Base-by-base conservation (phyloP, 2,888 invertebrate species). In the Abscondita cerata region DNA sequence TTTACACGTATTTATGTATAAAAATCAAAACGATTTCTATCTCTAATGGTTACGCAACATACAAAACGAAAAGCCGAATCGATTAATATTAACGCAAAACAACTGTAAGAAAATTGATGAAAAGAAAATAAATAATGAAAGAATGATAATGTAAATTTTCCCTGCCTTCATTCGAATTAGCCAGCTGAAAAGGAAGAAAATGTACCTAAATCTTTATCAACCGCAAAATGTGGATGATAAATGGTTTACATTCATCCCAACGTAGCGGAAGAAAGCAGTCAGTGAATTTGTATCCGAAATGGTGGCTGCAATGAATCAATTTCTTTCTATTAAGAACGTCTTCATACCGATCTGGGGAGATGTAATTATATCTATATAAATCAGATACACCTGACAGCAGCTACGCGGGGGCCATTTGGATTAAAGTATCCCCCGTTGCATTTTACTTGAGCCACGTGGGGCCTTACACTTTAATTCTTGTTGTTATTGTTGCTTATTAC, bases 161-260 rank as follows among this genome's bases (percentile, higher is more conserved):
- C 75, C 76, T 62, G 74, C 72, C 58, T 62, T 64, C 68, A 68
- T 72, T 70, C 72, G 73, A 76, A 76, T 77, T 76, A 77, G 73
- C 74, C 67, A 70, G 71, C 70, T 75, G 74, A 75, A 77, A 74
- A 73, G 75, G 75, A 67, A 77, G 75, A 76, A 78, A 78, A 76
- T 70, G 75, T 72, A 76, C 75, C 74, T 78, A 78, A 80, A 80
- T 79, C 79, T 80, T 80, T 80, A 80, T 80, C 79, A 80, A 78
- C 78, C 77, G 72, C 77, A 73, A 77, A 76, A 74, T 72, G 71
- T 68, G 58, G 73, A 76, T 80, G 79, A 80, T 80, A 78, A 78
- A 80, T 80, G 77, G 76, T 69, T 73, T 73, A 74, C 74, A 76
- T 79, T 77, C 75, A 76, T 72, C 71, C 69, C 72, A 68, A 73